Evolutionary conservation across 2,797 vertebrate genomes (phyloP), one percentile per base, ranked within the genome.

Genomic region (Sebastes diploproa): DNA sequence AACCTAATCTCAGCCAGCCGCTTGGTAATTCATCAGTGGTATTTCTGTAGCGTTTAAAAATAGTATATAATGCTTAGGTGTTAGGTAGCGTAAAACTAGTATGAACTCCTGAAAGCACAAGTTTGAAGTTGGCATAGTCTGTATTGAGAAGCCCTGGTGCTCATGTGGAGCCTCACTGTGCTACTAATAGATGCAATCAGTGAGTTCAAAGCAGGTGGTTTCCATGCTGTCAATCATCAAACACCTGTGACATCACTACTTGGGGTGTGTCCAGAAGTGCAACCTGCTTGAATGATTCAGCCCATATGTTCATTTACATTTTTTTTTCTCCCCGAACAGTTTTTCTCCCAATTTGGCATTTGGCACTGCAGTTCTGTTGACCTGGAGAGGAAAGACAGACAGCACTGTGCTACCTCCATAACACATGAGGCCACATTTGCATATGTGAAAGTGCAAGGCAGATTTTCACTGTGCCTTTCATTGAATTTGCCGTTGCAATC

Each of bases 401-500:
- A 65, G 59, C 27, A 5, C 27, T 3, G 3, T 16, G 61, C 73
- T 75, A 34, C 71, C 73, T 86, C 55, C 74, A 50, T 61, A 62
- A 65, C 55, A 46, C 76, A 80, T 27, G 75, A 83, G 78, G 70
- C 38, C 1, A 25, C 11, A 82, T 90, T 79, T 86, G 69, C 78
- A 85, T 73, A 74, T 71, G 83, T 80, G 68, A 83, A 88, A 74
- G 61, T 2, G 25, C 38, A 42, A 2, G 52, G 27, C 42, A 67
- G 61, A 76, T 67, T 65, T 76, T 32, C 71, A 59, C 78, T 9
- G 80, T 34, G 70, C 68, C 75, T 69, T 58, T 85, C 79, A 80
- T 62, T 88, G 80, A 80, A 86, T 83, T 72, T 77, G 52, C n/a
- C 23, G 52, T 69, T n/a, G 30, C 84, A 91, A 78, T 87, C 87